Base-by-base conservation (phyloP, 1,140 invertebrate genomes). In the Aphidius gifuensis region DNA sequence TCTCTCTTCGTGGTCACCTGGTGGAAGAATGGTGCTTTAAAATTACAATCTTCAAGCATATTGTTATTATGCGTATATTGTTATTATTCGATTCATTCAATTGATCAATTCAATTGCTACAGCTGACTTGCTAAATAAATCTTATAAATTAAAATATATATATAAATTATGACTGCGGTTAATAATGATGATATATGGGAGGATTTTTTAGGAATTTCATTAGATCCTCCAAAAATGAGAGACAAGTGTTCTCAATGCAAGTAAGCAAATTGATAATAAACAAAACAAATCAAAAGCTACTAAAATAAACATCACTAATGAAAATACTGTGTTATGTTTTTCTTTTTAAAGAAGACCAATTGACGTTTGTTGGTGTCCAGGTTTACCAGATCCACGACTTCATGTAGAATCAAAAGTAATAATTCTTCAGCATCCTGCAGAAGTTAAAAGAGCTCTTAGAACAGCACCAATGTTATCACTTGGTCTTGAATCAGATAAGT, bases 341-440 rank as follows among this genome's bases (percentile, higher is more conserved):
- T 58, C 61, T 58, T 50, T 66, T 81, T 84, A 65, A 70, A 96
- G 94, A 56, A 87, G 94, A 68, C 94, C 94, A 9, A 71, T 78
- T n/a, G 85, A 83, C 48, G 94, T 96, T 42, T 97, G 94, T 74
- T 96, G 92, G 91, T 97, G 94, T 79, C 83, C 85, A 38, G 91
- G 87, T 49, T 78, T 96, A 60, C 92, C 92, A 9, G 79, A 84
- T 60, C 80, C 86, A 59, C 88, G 85, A 32, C 67, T 96, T 6
- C 72, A 78, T 51, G 87, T 90, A 8, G 76, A 82, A 60, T 91
- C 89, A 56, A 85, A 83, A 69, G 81, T 96, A 49, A 87, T 94
- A 64, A 85, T 97, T 61, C 81, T 97, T 4, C 94, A 97, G 75
- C 94, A 97, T 84, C 94, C 94, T 11, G 92, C 92, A 66, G 94